Conservation (phyloP, 1,140 invertebrate genomes). For the Rhizoglyphus robini region DNA sequence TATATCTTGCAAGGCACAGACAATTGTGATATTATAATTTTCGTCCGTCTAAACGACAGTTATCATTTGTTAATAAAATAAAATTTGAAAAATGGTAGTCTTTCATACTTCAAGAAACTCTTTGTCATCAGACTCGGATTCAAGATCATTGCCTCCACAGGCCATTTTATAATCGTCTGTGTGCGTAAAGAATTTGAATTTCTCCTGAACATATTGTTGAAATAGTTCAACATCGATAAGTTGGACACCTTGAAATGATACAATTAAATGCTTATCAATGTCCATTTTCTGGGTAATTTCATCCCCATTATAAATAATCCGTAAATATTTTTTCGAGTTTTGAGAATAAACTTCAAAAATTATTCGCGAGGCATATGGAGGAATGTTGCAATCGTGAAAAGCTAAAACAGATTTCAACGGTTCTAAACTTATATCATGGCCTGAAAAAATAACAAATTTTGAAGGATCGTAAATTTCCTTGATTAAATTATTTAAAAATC, state of each 20-base stretch:
- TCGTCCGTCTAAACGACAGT: no score
- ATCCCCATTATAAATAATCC: constrained; percentile 67
- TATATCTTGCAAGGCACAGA: no score
- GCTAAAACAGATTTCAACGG: constrained; percentile 64
- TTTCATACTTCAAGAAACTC: no score
- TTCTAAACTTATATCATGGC: constrained; percentile 75
- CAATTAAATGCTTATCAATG: not conserved
- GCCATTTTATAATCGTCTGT: not conserved
- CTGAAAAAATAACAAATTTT: constrained; percentile 67
- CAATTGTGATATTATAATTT: no score
- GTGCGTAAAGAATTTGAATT: not conserved
- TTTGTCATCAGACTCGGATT: not conserved
- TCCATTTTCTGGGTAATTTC: constrained; percentile 61
- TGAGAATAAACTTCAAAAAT: constrained; percentile 53
- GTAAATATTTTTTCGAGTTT: constrained; percentile 49
- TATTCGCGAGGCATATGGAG: constrained; percentile 65
- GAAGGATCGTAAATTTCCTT: constrained; percentile 46
- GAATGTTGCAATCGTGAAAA: constrained; percentile 43
- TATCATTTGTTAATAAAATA: no score
- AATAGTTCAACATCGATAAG: not conserved
- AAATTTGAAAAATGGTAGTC: no score
- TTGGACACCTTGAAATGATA: not conserved
- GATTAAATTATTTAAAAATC: constrained; percentile 33
- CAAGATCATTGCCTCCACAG: not conserved
- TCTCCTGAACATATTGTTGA: not conserved